Conservation (phyloP, 2,888 invertebrate genomes). For the Andrena chrysosceles region DNA sequence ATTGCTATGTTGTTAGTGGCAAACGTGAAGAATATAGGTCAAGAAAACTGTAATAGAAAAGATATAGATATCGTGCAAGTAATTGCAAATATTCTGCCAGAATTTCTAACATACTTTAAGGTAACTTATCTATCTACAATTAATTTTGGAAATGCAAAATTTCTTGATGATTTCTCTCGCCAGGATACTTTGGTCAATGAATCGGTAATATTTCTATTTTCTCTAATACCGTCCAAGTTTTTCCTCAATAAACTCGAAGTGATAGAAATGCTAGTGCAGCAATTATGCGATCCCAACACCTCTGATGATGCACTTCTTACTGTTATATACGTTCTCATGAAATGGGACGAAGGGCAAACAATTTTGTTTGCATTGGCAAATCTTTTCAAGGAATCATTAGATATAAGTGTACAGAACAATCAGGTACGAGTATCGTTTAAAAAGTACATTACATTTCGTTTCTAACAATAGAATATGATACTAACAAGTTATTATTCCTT, state of each 20-base stretch:
- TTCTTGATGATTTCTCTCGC: constrained; percentile 4
- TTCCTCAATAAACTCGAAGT: constrained; percentile 35
- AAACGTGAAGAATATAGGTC: constrained; percentile 24
- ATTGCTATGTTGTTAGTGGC: constrained; percentile 57
- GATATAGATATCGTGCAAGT: constrained; percentile 14
- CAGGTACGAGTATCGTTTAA: constrained; percentile 34
- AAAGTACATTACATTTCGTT: neutral
- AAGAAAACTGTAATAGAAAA: constrained; percentile 19
- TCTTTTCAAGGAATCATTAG: constrained; percentile 35
- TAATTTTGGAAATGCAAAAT: neutral
- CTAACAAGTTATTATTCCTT: constrained; percentile 1
- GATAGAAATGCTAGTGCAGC: constrained; percentile 36
- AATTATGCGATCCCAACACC: constrained; percentile 45
- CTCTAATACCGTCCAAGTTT: constrained; percentile 57
- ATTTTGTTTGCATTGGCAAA: constrained; percentile 50
- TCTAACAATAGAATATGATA: neutral
- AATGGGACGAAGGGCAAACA: constrained; percentile 65
- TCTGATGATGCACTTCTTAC: constrained; percentile 54
- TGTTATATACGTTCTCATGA: constrained; percentile 61
- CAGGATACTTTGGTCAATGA: constrained; percentile 61
- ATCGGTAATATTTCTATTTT: constrained; percentile 66
- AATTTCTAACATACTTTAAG: constrained; percentile 35
- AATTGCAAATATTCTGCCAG: constrained; percentile 34
- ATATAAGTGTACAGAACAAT: neutral
- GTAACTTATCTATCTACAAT: neutral